phyloP scores from a whole-genome alignment of 2,888 invertebrate species.

The Furcula furcula region DNA sequence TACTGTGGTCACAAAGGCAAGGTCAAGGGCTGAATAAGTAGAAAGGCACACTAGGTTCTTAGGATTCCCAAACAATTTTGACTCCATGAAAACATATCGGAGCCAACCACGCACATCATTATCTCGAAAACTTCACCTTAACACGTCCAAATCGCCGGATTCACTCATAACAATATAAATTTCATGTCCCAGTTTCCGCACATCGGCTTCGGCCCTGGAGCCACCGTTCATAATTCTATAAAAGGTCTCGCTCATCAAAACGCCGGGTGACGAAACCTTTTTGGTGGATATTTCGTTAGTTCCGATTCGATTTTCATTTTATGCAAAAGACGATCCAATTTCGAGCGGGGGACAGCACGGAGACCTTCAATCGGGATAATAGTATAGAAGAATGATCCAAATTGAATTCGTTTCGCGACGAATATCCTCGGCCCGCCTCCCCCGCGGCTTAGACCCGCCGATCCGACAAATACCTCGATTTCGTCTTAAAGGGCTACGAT shows the following conservation, averaged over 20 bases:
- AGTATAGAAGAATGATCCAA: constrained; percentile 75
- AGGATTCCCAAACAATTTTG: too few species aligned
- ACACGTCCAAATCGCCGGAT: constrained; percentile 10
- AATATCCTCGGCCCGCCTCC: constrained; percentile 31
- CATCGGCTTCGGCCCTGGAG: constrained; percentile 16
- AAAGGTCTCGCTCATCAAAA: constrained; percentile 44
- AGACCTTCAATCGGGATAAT: constrained; percentile 72
- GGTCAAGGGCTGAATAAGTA: too few species aligned
- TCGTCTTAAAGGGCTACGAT: constrained; percentile 56
- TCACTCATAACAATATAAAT: constrained; percentile 30
- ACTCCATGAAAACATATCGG: constrained; percentile 2
- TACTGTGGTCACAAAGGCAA: too few species aligned
- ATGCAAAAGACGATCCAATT: constrained; percentile 78
- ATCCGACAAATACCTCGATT: constrained; percentile 50
- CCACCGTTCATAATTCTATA: constrained; percentile 43
- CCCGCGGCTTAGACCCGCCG: constrained; percentile 38
- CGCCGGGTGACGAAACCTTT: constrained; percentile 34
- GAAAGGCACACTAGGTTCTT: too few species aligned
- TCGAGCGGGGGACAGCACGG: constrained; percentile 44
- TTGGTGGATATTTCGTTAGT: constrained; percentile 65
- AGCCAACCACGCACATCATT: constrained; percentile 11
- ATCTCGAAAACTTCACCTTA: constrained; percentile 12
- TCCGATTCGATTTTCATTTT: constrained; percentile 74
- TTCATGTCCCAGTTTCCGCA: constrained; percentile 17
- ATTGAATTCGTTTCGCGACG: constrained; percentile 66